phyloP scores from a whole-genome alignment of 1,140 invertebrate species.

The Drosophila elegans region DNA sequence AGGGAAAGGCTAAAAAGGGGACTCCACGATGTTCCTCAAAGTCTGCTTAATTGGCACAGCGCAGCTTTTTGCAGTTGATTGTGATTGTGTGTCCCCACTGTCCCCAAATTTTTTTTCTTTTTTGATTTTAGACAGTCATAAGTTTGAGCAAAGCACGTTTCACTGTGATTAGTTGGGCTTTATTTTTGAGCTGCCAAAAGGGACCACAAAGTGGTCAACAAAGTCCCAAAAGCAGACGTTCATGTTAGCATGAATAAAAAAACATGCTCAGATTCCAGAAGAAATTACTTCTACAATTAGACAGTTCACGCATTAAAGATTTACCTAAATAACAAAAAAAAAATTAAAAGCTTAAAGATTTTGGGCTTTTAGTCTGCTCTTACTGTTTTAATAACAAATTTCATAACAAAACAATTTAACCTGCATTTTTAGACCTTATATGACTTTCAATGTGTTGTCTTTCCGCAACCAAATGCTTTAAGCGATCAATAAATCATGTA shows the following conservation, averaged over 20 bases:
- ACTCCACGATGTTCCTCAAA: constrained; percentile 60
- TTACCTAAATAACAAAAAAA: too few species aligned
- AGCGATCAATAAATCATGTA: not conserved
- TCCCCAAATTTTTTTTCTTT: constrained; percentile 5
- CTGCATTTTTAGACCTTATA: not conserved
- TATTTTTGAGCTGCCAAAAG: constrained; percentile 7
- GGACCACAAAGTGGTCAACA: constrained; percentile 17
- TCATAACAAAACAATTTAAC: not conserved
- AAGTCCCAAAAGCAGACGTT: not conserved
- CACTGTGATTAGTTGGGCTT: constrained; percentile 40
- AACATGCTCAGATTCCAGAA: not conserved
- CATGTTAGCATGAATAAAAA: not conserved
- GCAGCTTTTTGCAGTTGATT: constrained; percentile 51
- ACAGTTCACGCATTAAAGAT: too few species aligned
- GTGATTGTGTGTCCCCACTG: constrained; percentile 34
- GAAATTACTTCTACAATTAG: not conserved
- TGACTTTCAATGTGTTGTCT: not conserved
- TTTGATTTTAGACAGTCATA: constrained; percentile 9
- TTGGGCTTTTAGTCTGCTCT: not conserved
- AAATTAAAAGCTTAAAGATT: not conserved
- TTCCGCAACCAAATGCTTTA: not conserved
- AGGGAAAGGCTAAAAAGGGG: constrained; percentile 1
- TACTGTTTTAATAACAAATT: not conserved
- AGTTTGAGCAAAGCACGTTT: constrained; percentile 34
- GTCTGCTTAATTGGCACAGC: constrained; percentile 71